These are phyloP conservation scores for Orbicella faveolata DNA, from an alignment of 64 coral and sea anemone species.

Conservation along the genomic window DNA sequence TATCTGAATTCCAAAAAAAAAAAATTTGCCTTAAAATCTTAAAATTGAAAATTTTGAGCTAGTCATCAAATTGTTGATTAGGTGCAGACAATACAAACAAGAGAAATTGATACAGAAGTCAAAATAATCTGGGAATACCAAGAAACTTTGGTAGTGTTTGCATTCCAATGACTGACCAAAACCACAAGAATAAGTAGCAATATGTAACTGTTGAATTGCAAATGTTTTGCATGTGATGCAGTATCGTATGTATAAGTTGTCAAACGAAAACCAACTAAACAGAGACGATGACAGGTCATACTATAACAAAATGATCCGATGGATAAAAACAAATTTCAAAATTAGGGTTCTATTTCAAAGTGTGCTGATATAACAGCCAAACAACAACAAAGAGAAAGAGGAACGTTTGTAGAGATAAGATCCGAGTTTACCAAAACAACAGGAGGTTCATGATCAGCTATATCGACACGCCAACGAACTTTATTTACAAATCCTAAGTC, in stretches of 20 bases:
- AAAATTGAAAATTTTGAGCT: too few species aligned
- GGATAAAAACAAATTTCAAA: neutral
- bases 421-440: constrained; percentile 31
- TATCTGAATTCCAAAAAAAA: too few species aligned
- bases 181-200: neutral
- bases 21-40: too few species aligned
- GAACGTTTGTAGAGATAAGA: neutral
- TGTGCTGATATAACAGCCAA: neutral
- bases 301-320: neutral
- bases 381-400: neutral
- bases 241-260: neutral
- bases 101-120: too few species aligned
- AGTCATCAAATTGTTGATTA: too few species aligned
- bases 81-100: too few species aligned
- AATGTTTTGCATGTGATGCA: neutral
- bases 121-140: too few species aligned
- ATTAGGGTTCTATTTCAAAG: neutral
- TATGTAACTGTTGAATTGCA: neutral
- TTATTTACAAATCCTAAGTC: constrained; percentile 22
- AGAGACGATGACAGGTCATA: neutral
- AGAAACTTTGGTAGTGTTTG: too few species aligned
- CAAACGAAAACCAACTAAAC: neutral
- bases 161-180: neutral
- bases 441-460: neutral
- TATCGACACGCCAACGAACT: neutral